Percentiles rank a stretch among this genome's conserved stretches.
phyloP scores from a whole-genome alignment of 2,113 vertebrate species.

The Elachura formosa region DNA sequence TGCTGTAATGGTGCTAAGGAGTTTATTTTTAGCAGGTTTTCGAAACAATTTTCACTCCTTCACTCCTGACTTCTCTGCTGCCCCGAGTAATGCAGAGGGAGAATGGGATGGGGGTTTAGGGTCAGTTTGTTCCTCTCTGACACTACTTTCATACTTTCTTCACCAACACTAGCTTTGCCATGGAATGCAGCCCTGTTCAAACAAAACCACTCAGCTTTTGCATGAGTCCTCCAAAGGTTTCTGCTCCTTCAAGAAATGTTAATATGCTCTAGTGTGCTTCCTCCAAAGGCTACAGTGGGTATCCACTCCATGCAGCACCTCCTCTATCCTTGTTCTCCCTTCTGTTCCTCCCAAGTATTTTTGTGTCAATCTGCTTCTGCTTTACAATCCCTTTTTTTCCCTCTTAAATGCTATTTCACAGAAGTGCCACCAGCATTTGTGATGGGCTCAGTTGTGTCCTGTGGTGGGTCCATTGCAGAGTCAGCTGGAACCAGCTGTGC shows the following conservation, averaged over 20 bases:
- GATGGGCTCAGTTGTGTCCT: not conserved
- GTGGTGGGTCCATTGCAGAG: not conserved
- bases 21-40: not conserved
- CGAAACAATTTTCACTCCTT: not conserved
- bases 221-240: not conserved
- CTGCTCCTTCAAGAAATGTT: not conserved
- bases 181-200: not conserved
- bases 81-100: not conserved
- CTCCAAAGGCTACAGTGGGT: not conserved
- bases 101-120: not conserved
- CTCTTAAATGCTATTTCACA: not conserved
- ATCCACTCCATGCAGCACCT: not conserved
- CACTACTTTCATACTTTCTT: not conserved
- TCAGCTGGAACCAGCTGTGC: not conserved
- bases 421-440: not conserved
- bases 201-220: rapidly evolving
- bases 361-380: not conserved
- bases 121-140: not conserved
- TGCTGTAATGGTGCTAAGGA: not conserved
- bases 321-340: not conserved
- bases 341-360: not conserved
- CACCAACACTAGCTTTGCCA: not conserved
- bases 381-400: not conserved
- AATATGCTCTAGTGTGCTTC: not conserved
- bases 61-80: not conserved